Evolutionary conservation across 2,888 invertebrate genomes (phyloP), one percentile per base, ranked within the genome.

Genomic region (Diplolepis rosae): DNA sequence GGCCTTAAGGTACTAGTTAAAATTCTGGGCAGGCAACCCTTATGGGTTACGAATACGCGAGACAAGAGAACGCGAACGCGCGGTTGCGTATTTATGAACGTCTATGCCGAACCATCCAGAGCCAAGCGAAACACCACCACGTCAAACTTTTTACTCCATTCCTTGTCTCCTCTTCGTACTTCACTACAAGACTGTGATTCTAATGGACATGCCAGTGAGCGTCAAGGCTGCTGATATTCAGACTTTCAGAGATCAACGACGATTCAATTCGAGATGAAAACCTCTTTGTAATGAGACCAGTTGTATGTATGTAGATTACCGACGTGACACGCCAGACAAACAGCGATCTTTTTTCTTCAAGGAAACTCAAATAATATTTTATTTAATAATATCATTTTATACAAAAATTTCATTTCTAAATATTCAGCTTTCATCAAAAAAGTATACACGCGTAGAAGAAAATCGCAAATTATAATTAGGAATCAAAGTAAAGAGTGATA

Each of bases 41-140:
- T 81, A 79, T 81, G 76, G 78, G 76, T 82, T 79, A 81, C 79
- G 76, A 77, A 77, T 80, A 77, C 71, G 66, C 71, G 72, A 75
- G 65, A 22, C 56, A 52, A 48, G 30, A 54, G 39, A 61, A 61
- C 56, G 45, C 15, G n/a, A n/a, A n/a, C n/a, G 15, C 27, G 13
- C 45, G 9, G 66, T 70, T 66, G 48, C 50, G 66, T 45, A 54
- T 56, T 66, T 45, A 50, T 65, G 48, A 66, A 66, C 54, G 70
- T 66, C 72, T 74, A 66, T 66, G 72, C 50, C 22, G 35, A 65
- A 51, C n/a, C 39, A 50, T 50, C 22, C 48, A 51, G 56, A 61
- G 56, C 35, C 35, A 61, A 39, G 56, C 24, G 54, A 35, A 61
- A 61, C 61, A 50, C 67, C 61, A 50, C 67, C 68, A 54, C 54